Evolutionary conservation across 2,888 invertebrate genomes (phyloP).

Genomic region (Entomobrya proxima): DNA sequence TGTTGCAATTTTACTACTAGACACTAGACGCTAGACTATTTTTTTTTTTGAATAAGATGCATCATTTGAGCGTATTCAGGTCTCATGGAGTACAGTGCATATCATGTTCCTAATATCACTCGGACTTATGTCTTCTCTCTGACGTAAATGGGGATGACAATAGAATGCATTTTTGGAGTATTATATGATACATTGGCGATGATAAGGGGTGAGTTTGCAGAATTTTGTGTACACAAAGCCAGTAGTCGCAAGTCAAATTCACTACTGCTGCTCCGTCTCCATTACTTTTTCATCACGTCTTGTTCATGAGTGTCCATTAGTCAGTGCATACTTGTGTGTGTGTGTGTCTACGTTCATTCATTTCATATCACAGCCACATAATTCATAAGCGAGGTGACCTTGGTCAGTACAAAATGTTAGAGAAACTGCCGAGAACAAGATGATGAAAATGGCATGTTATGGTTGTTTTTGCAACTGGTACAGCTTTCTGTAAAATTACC

Average conservation of each 20-base stretch:
- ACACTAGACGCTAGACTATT: too few relatives aligned
- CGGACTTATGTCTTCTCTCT: too few relatives aligned
- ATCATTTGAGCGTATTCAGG: too few relatives aligned
- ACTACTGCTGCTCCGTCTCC: not conserved
- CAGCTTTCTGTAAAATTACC: not conserved
- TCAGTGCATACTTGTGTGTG: not conserved
- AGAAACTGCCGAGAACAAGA: not conserved
- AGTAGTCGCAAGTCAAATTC: not conserved
- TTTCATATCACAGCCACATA: not conserved
- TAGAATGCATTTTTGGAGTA: not conserved
- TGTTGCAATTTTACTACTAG: too few relatives aligned
- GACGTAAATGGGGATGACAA: not conserved
- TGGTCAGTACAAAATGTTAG: constrained; percentile 36
- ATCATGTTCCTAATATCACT: too few relatives aligned
- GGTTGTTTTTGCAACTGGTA: not conserved
- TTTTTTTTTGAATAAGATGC: too few relatives aligned
- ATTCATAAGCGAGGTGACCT: constrained; percentile 50
- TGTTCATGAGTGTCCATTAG: constrained; percentile 8
- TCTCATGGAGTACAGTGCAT: too few relatives aligned
- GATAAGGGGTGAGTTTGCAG: constrained; percentile 37
- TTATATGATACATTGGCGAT: not conserved
- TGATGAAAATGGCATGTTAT: not conserved
- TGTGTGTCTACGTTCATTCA: not conserved
- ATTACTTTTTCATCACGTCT: not conserved
- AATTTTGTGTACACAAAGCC: not conserved